Percentiles rank a stretch among this genome's conserved stretches.
Evolutionary conservation across 64 coral and sea anemone species (phyloP).

Genomic region (Pocillopora verrucosa): DNA sequence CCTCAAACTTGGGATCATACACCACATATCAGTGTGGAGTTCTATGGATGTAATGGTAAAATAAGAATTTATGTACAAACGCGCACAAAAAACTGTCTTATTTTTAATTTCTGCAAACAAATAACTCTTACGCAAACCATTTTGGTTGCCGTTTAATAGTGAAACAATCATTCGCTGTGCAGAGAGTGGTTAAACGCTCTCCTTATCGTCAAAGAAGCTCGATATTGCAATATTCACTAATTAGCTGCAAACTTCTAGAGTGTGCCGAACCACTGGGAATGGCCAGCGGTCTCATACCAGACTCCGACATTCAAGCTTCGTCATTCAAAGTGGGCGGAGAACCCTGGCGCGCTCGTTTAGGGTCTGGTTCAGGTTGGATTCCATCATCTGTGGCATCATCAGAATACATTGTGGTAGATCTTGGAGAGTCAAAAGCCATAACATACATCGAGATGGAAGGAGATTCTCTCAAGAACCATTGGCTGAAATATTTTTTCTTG

Average conservation of each 20-base stretch:
- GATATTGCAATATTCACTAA: too few species aligned
- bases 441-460: background rate
- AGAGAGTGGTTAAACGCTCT: too few species aligned
- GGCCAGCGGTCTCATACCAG: background rate
- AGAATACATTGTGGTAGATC: slow-evolving; percentile 5
- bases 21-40: background rate
- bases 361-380: background rate
- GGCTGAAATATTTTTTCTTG: background rate
- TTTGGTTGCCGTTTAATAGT: too few species aligned
- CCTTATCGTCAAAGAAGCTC: too few species aligned
- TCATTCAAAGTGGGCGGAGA: slow-evolving; percentile 16
- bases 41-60: slow-evolving; percentile 3
- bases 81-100: background rate
- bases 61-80: background rate
- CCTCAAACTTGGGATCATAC: background rate
- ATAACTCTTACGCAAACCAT: too few species aligned
- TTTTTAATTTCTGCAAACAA: background rate
- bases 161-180: too few species aligned
- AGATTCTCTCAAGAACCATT: background rate
- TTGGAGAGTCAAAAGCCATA: background rate
- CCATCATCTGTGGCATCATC: background rate
- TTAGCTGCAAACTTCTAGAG: background rate
- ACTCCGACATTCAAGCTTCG: background rate
- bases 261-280: slow-evolving; percentile 7
- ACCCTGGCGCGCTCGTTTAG: slow-evolving; percentile 2